Base-by-base conservation (phyloP, 2,113 vertebrate species). In the Marmota monax region DNA sequence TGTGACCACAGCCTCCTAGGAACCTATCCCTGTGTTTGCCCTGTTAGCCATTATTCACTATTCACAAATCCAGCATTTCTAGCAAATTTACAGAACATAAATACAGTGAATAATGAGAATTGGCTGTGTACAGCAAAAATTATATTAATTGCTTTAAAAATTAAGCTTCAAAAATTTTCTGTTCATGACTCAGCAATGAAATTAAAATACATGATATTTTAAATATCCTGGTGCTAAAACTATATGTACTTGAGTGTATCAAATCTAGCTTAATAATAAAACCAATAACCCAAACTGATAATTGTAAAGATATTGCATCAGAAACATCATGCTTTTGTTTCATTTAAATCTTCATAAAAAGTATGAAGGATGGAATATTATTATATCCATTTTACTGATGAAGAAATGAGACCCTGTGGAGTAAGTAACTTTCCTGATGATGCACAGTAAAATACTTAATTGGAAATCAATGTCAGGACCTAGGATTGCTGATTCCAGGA, bases 261-360 rank as follows among this genome's bases (percentile, higher is more conserved):
- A 29, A 83, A 18, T 87, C 7, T 89, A 84, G 61, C 22, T 48
- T 87, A 74, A 76, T 89, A 79, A 86, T 80, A 77, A 90, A 89
- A 79, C 61, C 48, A 37, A 5, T 48, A 42, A 88, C 70, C 4
- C 5, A 78, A 69, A n/a, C 42, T 83, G 45, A 72, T 79, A 37
- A 78, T 61, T 88, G 8, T 87, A 37, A 73, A 90, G 72, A 5
- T 56, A 27, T 76, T 67, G 2, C 63, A 37, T 61, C 65, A 90
- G 84, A 96, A 88, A 13, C 27, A 79, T 53, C 16, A 34, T 9
- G 20, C 14, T 92, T 34, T 48, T 16, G 1, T 82, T 80, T 94
- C 12, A 58, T 18, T 91, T 76, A 51, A 56, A 51, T 96, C 48
- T 76, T 97, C 56, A 51, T 53, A 37, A 79, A 39, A 91, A 69